phyloP scores from a whole-genome alignment of 2,797 vertebrate species.

The Gallirallus australis region DNA sequence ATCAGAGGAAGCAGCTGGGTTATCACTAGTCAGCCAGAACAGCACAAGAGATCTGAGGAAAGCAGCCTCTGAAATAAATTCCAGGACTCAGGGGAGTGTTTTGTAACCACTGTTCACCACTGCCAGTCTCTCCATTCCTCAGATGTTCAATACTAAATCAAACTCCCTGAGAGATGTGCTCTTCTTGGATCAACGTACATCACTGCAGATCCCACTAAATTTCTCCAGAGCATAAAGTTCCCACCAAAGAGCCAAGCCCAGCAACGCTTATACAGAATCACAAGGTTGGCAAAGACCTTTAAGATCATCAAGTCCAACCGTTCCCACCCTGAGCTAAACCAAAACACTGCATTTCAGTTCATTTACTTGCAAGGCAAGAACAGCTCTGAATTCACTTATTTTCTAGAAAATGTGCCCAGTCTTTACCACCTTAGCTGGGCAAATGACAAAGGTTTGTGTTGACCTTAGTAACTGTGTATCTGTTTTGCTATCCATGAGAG shows the following conservation, averaged over 20 bases:
- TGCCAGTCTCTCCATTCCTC: neutral
- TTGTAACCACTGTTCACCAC: neutral
- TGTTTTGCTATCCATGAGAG: neutral
- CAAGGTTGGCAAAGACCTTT: no score
- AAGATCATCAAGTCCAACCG: no score
- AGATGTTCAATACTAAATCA: neutral
- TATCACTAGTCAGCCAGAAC: neutral
- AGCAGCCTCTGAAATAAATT: neutral
- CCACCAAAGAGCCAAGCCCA: neutral
- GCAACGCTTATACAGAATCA: neutral
- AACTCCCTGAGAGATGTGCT: neutral
- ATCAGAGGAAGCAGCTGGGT: neutral
- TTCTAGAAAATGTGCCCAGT: neutral
- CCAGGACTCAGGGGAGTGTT: neutral
- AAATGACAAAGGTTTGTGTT: neutral
- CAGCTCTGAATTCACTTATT: neutral
- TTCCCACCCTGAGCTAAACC: no score
- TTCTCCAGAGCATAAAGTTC: neutral
- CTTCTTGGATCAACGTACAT: accelerated
- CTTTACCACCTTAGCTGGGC: neutral
- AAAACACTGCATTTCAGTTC: neutral
- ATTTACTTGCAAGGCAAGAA: neutral
- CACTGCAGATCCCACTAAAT: neutral
- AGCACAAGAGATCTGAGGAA: neutral
- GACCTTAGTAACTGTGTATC: neutral